Base-by-base conservation (phyloP, 1,140 invertebrate species). In the Brevipalpus yothersi region DNA sequence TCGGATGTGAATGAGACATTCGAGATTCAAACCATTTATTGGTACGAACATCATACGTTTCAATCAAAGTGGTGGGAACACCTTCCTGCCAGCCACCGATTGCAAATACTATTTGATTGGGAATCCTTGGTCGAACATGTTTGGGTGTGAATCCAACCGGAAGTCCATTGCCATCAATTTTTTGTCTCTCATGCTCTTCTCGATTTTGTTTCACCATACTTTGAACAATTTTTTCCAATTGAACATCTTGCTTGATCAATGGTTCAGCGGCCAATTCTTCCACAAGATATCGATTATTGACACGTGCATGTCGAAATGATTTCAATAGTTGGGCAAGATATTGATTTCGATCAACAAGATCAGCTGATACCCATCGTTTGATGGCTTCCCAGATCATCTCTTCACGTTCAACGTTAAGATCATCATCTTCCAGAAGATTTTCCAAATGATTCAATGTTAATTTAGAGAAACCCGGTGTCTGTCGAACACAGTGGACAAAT, bases 81-180 rank as follows among this genome's bases (percentile, higher is more conserved):
- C 79, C 78, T 1, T 78, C 79, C 59, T 75, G 79, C 82, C 82
- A 86, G 2, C 84, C 84, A 4, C 83, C 82, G 56, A 84, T 79
- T 0, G 79, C 80, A 64, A 83, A 82, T 1, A 82, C 65, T 19
- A 83, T 76, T 63, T 81, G 79, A 65, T 81, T 78, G 0, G 82
- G 82, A 0, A 82, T 72, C 43, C 82, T 66, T 0, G 81, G 81
- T 5, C 77, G 70, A 0, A 80, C 79, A 31, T 80, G 76, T 65
- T 75, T 73, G 2, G 80, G 79, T 0, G 78, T 81, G 7, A 39
- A 11, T 4, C 40, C 41, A 49, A 42, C 41, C 9, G 55, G 60
- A 11, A 61, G 15, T 21, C 53, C 53, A 21, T 43, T n/a, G 40
- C 56, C 56, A 58, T 58, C 56, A 2, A 58, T 23, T 23, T 9